Percentiles rank a stretch among this genome's conserved stretches.
These are phyloP conservation scores for Anthoscopus minutus DNA, from an alignment of 2,113 vertebrate genomes.

Conservation along the genomic window DNA sequence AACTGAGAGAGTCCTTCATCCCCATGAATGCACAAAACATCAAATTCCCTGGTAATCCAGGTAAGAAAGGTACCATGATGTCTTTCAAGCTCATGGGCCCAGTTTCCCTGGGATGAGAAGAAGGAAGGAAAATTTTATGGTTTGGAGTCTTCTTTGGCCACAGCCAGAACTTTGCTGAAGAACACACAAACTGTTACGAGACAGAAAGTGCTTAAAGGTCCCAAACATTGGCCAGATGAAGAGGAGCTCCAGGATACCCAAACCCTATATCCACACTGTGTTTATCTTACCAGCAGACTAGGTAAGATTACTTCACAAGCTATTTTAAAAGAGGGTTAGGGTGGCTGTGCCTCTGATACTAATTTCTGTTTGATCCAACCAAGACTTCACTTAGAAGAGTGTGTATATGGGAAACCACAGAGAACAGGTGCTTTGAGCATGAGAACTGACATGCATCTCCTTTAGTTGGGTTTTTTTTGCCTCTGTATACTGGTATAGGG, in stretches of 20 bases:
- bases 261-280: not conserved
- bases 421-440: not conserved
- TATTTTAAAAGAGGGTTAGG: not conserved
- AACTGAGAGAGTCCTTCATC: not conserved
- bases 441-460: not conserved
- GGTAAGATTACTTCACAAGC: not conserved
- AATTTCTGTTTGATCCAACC: not conserved
- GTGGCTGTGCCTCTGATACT: not conserved
- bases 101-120: not conserved
- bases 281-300: not conserved
- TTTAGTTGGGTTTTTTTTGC: not conserved
- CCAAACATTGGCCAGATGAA: not conserved
- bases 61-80: not conserved
- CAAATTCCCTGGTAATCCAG: not conserved
- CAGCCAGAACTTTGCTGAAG: not conserved
- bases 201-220: not conserved
- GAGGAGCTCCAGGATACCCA: not conserved
- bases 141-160: not conserved
- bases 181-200: not conserved
- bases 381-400: not conserved
- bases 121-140: not conserved
- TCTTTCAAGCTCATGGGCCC: not conserved
- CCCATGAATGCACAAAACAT: fast-evolving
- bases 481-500: not conserved
- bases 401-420: not conserved